Evolutionary conservation across 2,797 vertebrate genomes (phyloP).

Genomic region (Sebastes minor): DNA sequence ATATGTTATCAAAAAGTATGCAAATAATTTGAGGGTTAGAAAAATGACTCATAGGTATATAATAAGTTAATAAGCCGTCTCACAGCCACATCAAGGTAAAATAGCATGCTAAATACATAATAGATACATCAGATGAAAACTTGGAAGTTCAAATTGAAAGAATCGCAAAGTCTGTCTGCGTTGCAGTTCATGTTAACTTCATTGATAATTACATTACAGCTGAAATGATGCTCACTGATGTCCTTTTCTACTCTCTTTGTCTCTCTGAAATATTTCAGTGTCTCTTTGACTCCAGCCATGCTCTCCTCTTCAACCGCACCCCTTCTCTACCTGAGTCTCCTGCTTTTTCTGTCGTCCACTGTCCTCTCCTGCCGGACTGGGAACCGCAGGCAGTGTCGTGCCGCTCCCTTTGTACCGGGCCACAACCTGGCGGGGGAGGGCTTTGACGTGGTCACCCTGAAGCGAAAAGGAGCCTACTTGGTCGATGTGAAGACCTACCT

Average conservation of each 20-base stretch:
- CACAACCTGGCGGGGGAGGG: slow-evolving; percentile 58
- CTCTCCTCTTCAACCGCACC: neutral
- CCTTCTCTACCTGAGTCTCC: slow-evolving; percentile 16
- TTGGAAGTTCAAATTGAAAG: neutral
- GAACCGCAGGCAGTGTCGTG: neutral
- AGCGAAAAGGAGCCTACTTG: slow-evolving; percentile 14
- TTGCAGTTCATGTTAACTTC: neutral
- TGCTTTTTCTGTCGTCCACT: slow-evolving; percentile 5
- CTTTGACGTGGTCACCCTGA: slow-evolving; percentile 41
- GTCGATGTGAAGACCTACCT: slow-evolving; percentile 36
- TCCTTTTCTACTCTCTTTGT: neutral
- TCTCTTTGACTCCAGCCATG: slow-evolving; percentile 28
- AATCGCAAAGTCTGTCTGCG: neutral
- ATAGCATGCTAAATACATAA: neutral
- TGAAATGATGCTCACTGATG: neutral
- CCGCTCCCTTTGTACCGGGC: slow-evolving; percentile 48
- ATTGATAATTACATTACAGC: neutral
- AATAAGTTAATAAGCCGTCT: too few species aligned
- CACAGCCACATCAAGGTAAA: neutral
- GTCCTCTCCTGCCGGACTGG: slow-evolving; percentile 3
- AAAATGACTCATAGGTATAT: too few species aligned
- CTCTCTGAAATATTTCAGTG: neutral
- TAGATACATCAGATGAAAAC: neutral
- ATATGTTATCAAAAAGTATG: neutral
- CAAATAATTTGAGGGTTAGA: too few species aligned